Evolutionary conservation across 2,888 invertebrate species (phyloP), one percentile per base, ranked within the genome.

Genomic region (Unio delphinus): DNA sequence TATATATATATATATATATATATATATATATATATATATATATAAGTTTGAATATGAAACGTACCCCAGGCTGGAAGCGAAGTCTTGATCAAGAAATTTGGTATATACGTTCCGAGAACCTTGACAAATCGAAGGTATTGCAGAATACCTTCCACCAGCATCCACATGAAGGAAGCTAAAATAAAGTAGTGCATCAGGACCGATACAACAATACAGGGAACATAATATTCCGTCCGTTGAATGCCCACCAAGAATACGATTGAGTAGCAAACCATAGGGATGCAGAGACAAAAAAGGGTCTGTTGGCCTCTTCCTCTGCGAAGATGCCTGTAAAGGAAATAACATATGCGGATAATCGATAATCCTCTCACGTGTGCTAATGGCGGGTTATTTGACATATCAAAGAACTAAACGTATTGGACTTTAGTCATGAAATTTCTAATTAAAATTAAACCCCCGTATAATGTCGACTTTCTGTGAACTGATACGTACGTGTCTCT

Each of bases 41-140:
- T 11, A 15, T 45, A 23, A 26, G 20, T 61, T 18, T 20, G 54
- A 17, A 11, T 45, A 8, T 45, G 4, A n/a, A 15, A 72, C 87
- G 79, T 77, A 89, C 92, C 92, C 94, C 94, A 94, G 8, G 93
- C 94, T 15, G 92, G 89, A 3, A 93, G 64, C 6, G 92, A 91
- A n/a, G 93, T 92, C 83, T 93, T 93, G 4, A 92, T 84, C 88
- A 94, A 92, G 83, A 93, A 94, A 74, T 92, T 91, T 0, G 92
- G 91, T 8, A 89, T 85, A 70, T 89, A 88, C 23, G 92, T 91
- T 15, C 93, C 93, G 63, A 94, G 90, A 0, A 94, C 93, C 67
- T 92, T 91, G 1, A 94, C 94, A 81, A 94, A 94, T 74, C 93
- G 90, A 69, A 93, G 91, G 85, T 93, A 94, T 85, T 94, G 94